Evolutionary conservation across 2,113 vertebrate genomes (phyloP), one percentile per base, ranked within the genome.

Genomic region (Peromyscus californicus): DNA sequence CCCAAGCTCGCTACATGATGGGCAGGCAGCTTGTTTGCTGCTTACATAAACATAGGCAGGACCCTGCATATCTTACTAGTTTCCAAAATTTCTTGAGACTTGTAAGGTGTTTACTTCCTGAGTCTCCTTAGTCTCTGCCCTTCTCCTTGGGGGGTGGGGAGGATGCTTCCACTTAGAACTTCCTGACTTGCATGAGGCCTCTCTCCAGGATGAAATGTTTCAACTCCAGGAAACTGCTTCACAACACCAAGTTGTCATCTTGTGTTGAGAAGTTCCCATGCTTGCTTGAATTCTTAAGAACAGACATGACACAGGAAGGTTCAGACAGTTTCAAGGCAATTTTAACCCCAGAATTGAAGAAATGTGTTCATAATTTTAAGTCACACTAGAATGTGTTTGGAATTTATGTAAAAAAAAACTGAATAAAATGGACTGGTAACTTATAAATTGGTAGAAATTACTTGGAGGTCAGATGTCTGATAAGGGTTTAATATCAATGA

Each of bases 391-490:
- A 33, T 51, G 2, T 80, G n/a, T 70, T 61, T 84, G 1, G 57
- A 74, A 72, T 7, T 75, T 89, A 61, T 87, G 63, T 89, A 39
- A 95, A 93, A 54, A 70, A 91, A 92, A 61, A 48, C 36, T 45
- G 54, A 89, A 22, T 86, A 45, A 92, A 83, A 22, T 26, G 5
- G 65, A 93, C 54, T 48, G 15, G 36, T 51, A 80, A 54, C 16
- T 31, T 65, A 95, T 1, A 87, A 4, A 90, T 36, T 78, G 42
- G 26, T 7, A 90, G 59, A 82, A 94, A 94, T 92, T 67, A 72
- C n/a, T 93, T 89, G 42, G 21, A 83, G 74, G 19, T 69, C 19
- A 33, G 21, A 75, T 75, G 1, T 45, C 89, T 83, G 36, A 12
- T 78, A 72, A 59, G 4, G 3, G 42, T 72, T 93, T 92, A 83